Percentiles rank a stretch among this genome's conserved stretches.
phyloP scores from a whole-genome alignment of 2,888 invertebrate genomes.

The Agrenia bidenticulata region DNA sequence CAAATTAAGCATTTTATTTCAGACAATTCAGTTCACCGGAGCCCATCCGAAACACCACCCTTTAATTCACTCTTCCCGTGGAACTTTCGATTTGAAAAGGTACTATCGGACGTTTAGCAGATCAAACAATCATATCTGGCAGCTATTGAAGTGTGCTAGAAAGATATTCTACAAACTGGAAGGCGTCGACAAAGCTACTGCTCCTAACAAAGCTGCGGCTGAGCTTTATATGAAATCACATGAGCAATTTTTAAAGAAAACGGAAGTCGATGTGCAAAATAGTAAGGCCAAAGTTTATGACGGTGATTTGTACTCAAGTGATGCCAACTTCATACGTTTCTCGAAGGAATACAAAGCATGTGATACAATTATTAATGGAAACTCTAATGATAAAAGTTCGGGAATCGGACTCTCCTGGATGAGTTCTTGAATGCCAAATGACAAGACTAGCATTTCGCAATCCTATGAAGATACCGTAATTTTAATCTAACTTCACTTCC shows the following conservation, averaged over 20 bases:
- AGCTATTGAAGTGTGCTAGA: slow-evolving; percentile 11
- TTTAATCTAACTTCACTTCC: too few relatives aligned
- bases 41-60: slow-evolving; percentile 13
- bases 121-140: slow-evolving; percentile 17
- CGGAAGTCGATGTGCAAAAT: slow-evolving; percentile 10
- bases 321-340: slow-evolving; percentile 16
- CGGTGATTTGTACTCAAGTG: slow-evolving; percentile 6
- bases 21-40: slow-evolving; percentile 17
- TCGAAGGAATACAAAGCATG: slow-evolving; percentile 7
- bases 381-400: not conserved
- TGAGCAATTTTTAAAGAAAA: slow-evolving; percentile 14
- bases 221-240: slow-evolving; percentile 10
- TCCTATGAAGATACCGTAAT: not conserved
- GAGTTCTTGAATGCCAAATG: slow-evolving; percentile 3
- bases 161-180: slow-evolving; percentile 21
- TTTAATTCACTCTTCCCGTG: slow-evolving; percentile 5
- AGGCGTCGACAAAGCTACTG: not conserved
- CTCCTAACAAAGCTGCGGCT: slow-evolving; percentile 15
- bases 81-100: slow-evolving; percentile 14
- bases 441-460: not conserved
- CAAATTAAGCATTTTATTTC: too few relatives aligned
- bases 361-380: not conserved
- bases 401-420: slow-evolving; percentile 16
- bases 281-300: slow-evolving; percentile 12
- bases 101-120: slow-evolving; percentile 9